phyloP scores from a whole-genome alignment of 2,797 vertebrate genomes.

The Selene dorsalis region DNA sequence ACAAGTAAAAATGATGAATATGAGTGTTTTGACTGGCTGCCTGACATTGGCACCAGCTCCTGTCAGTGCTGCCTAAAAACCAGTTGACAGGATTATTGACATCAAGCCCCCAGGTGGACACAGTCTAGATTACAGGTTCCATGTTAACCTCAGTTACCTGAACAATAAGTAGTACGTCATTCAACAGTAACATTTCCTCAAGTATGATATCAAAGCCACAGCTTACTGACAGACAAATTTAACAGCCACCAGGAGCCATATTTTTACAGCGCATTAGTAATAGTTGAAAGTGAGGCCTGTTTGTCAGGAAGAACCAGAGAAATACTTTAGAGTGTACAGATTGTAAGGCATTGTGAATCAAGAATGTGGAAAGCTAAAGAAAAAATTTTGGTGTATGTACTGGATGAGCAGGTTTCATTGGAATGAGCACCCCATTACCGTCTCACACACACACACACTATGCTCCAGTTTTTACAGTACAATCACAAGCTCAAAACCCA shows the following conservation, averaged over 20 bases:
- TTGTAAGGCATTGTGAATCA: not conserved
- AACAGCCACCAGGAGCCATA: not conserved
- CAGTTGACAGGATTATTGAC: not conserved
- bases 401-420: not conserved
- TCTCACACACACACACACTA: not conserved
- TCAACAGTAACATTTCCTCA: not conserved
- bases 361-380: not conserved
- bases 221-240: too few relatives aligned
- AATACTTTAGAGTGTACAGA: not conserved
- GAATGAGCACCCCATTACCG: not conserved
- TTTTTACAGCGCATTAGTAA: not conserved
- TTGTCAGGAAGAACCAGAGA: not conserved
- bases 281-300: not conserved
- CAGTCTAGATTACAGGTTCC: constrained; percentile 1
- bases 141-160: not conserved
- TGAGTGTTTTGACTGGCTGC: not conserved
- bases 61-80: not conserved
- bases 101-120: constrained; percentile 36
- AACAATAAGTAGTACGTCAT: too few relatives aligned
- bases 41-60: not conserved
- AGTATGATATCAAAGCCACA: not conserved
- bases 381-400: not conserved
- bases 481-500: not conserved
- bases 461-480: not conserved
- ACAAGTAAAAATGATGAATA: too few relatives aligned